Evolutionary conservation across 2,888 invertebrate genomes (phyloP), one percentile per base, ranked within the genome.

Genomic region (Drosophila kuntzei): DNA sequence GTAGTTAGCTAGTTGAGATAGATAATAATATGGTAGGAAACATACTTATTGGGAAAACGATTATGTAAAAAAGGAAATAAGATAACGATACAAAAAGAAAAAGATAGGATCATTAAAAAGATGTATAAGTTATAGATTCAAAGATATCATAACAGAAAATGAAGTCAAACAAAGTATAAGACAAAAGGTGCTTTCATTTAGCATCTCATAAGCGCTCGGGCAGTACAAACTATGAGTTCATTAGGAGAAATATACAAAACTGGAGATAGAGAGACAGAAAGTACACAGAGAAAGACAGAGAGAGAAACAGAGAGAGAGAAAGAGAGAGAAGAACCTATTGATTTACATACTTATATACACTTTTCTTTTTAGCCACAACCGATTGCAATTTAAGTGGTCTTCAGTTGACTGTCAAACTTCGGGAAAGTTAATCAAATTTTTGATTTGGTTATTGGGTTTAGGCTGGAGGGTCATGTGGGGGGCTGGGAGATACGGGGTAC

Each of bases 351-450:
- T 41, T 61, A 55, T 64, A 20, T 69, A 64, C 63, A 66, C 49
- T 71, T 64, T 29, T 37, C 49, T 64, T n/a, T n/a, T n/a, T n/a
- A n/a, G 76, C 76, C 75, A 53, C 71, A 75, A 70, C 49, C 71
- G 50, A 68, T 77, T 89, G 87, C 85, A 84, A 83, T 89, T 89
- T 58, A 83, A 89, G 83, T 87, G 82, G 78, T 70, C 65, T 49
- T 64, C 70, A 54, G 58, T 63, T 43, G 47, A 76, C 64, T 70
- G 54, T 68, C 66, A 79, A 86, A 86, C 70, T 89, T 73, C 80
- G 89, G 89, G 89, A 85, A 85, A 85, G 89, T 85, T 85, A 89
- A 89, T 88, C 66, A 88, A 85, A 89, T 79, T 89, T 72, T 57
- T 46, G 46, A 43, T 36, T 59, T 34, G 18, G 14, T 20, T 36